Base-by-base conservation (phyloP, 2,113 vertebrate genomes). In the Ictidomys tridecemlineatus region DNA sequence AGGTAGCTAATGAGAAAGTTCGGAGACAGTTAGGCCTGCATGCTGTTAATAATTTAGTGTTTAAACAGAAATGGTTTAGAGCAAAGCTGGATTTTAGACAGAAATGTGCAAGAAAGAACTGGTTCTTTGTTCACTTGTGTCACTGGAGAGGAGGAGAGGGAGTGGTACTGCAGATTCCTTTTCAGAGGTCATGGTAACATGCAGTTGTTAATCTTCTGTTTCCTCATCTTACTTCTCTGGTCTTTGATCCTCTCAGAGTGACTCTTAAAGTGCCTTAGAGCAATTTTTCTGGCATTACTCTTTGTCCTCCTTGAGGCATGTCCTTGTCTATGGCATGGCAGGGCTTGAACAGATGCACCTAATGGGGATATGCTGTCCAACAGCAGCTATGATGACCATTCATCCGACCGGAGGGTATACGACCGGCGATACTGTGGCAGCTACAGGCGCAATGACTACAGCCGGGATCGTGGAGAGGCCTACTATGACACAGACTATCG, bases 401-500 rank as follows among this genome's bases (percentile, higher is more conserved):
- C 99, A 0, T 98, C 98, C 0, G 99, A 99, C 97, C 98, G 99
- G 69, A 98, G 99, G 87, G 98, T 99, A 0, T 99, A 99, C 6
- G 99, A 99, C 94, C 97, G 99, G 93, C 98, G 99, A 80, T 99
- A 99, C 98, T 99, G 99, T 77, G 96, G 96, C 92, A 99, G 99
- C 98, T 99, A 99, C 97, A 98, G 99, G 72, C 99, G 99, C 22
- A 98, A 99, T 3, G 99, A 99, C 84, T 99, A 99, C 96, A 99
- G 99, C 97, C 98, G 99, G 7, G 99, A 99, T 28, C 98, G 99
- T 0, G 99, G 98, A 0, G 98, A 99, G 9, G 98, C 98, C 96
- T 99, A 99, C 98, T 99, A 99, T 32, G 98, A 98, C 8, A 61
- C 99, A 0, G 99, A 99, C 96, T 99, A 99, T 85, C 98, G 97